These are phyloP conservation scores for Calliopum simillimum DNA, from an alignment of 2,888 invertebrate genomes.

Conservation along the genomic window DNA sequence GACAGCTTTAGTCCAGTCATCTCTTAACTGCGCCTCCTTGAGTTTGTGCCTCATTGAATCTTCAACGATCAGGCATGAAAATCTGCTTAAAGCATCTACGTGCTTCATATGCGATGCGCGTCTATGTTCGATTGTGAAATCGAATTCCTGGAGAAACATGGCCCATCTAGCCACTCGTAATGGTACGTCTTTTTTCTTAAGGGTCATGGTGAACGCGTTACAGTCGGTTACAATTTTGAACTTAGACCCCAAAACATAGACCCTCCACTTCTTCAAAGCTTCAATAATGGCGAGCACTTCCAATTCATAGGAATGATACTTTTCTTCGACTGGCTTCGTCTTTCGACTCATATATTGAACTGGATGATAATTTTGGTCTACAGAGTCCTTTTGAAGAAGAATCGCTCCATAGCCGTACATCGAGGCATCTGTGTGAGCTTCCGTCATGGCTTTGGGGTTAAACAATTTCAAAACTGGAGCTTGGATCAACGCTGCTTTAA, in stretches of 20 bases:
- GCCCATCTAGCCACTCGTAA: slow-evolving; percentile 38
- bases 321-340: slow-evolving; percentile 32
- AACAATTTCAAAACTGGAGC: slow-evolving; percentile 17
- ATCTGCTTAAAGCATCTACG: slow-evolving; percentile 33
- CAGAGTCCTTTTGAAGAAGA: slow-evolving; percentile 34
- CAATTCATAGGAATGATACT: slow-evolving; percentile 30
- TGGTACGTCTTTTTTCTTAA: slow-evolving; percentile 38
- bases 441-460: slow-evolving; percentile 13
- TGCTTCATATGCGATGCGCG: slow-evolving; percentile 37
- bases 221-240: no score
- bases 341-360: slow-evolving; percentile 39
- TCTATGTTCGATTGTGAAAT: slow-evolving; percentile 41
- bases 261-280: slow-evolving; percentile 33
- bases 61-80: slow-evolving; percentile 39
- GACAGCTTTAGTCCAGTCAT: slow-evolving; percentile 39
- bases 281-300: slow-evolving; percentile 34
- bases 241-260: slow-evolving; percentile 25
- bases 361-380: slow-evolving; percentile 37
- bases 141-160: slow-evolving; percentile 40
- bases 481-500: slow-evolving; percentile 7
- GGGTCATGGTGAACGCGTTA: slow-evolving; percentile 37
- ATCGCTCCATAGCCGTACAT: slow-evolving; percentile 41
- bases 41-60: slow-evolving; percentile 30
- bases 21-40: slow-evolving; percentile 28
- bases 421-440: slow-evolving; percentile 39